A percentile compares a stretch with the other conserved stretches of the same genome.
phyloP scores from a whole-genome alignment of 1,140 invertebrate genomes.

The Trichonephila clavipes region DNA sequence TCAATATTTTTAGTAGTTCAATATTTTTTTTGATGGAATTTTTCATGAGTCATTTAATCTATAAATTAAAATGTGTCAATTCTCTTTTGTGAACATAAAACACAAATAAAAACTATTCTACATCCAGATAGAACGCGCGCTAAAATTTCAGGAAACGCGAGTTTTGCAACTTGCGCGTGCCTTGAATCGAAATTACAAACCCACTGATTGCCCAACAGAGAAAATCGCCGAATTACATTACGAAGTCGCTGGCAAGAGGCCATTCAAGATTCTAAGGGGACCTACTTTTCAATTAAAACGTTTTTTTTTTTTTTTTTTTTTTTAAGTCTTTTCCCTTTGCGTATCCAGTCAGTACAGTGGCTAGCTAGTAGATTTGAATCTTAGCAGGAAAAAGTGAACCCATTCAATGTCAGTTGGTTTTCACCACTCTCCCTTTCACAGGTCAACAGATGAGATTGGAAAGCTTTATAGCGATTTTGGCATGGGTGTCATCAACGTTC shows the following conservation, averaged over 20 bases:
- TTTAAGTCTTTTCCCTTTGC: background rate
- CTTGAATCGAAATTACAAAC: background rate
- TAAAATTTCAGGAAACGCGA: background rate
- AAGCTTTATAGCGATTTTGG: background rate
- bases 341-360: background rate
- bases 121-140: too few species aligned
- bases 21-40: too few species aligned
- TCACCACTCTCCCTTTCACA: constrained; percentile 16
- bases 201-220: background rate
- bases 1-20: too few species aligned
- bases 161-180: background rate
- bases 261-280: background rate
- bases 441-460: background rate
- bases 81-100: too few species aligned
- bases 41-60: too few species aligned
- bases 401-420: background rate
- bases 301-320: too few species aligned
- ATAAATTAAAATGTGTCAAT: too few species aligned
- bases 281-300: constrained; percentile 30
- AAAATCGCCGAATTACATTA: background rate
- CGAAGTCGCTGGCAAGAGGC: background rate
- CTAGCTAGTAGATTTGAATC: background rate
- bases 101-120: too few species aligned
- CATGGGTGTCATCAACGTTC: background rate
- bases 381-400: background rate